Percentiles rank a stretch among this genome's conserved stretches.
phyloP scores from a whole-genome alignment of 1,140 invertebrate genomes.

The Cherax destructor region DNA sequence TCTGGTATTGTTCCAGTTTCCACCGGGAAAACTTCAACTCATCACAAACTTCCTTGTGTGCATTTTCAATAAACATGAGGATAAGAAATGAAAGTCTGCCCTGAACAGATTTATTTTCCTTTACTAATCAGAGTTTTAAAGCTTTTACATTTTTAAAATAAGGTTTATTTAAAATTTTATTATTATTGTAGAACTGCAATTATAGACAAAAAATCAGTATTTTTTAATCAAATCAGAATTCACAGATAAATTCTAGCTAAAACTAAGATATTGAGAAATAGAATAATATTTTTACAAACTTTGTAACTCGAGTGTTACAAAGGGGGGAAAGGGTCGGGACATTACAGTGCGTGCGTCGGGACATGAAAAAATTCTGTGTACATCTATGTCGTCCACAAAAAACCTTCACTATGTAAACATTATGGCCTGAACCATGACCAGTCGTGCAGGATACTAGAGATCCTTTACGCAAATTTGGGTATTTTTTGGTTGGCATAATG shows the following conservation, averaged over 20 bases:
- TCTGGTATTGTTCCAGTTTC: too few species aligned
- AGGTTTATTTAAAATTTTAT: neutral
- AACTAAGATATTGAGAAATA: slow-evolving; percentile 15
- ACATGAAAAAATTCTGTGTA: slow-evolving; percentile 4
- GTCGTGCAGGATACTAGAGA: neutral
- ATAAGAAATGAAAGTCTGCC: neutral
- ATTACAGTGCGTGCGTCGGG: neutral
- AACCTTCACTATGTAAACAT: slow-evolving; percentile 3
- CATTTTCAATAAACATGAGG: too few species aligned
- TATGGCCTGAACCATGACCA: slow-evolving; percentile 2
- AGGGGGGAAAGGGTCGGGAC: neutral
- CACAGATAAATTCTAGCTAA: slow-evolving; percentile 7
- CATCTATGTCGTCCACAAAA: neutral
- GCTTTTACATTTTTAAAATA: slow-evolving; percentile 7
- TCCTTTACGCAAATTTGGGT: neutral
- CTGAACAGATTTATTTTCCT: slow-evolving; percentile 11
- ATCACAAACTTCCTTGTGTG: too few species aligned
- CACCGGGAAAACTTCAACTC: too few species aligned
- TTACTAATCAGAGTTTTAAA: neutral
- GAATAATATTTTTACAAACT: slow-evolving; percentile 18
- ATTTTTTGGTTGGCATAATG: neutral
- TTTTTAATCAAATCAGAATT: neutral
- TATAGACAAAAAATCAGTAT: slow-evolving; percentile 6
- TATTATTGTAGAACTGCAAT: neutral
- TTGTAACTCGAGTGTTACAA: neutral